phyloP scores from a whole-genome alignment of 2,797 vertebrate species.

The Tapera naevia region DNA sequence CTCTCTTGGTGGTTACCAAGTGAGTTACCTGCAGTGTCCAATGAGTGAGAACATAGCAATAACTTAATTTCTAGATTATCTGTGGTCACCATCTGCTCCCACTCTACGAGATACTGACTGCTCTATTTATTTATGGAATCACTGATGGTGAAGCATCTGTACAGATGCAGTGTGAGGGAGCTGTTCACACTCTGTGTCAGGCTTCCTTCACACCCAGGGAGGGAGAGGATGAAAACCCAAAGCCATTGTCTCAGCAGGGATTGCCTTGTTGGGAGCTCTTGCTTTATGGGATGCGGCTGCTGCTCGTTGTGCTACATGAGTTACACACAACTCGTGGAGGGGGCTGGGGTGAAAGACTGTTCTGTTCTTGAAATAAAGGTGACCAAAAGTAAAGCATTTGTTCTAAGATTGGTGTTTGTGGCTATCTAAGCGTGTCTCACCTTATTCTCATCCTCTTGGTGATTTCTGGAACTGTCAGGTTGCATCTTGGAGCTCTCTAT shows the following conservation, averaged over 20 bases:
- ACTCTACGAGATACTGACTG: background rate
- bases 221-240: background rate
- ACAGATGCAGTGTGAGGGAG: background rate
- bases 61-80: slow-evolving; percentile 7
- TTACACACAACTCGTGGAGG: background rate
- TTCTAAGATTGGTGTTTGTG: background rate
- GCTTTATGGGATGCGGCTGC: background rate
- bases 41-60: slow-evolving; percentile 18
- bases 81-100: background rate
- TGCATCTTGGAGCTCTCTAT: background rate
- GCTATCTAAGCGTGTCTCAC: background rate
- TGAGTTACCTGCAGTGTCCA: slow-evolving; percentile 17
- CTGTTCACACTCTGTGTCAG: background rate
- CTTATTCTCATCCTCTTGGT: background rate
- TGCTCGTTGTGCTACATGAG: background rate
- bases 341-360: background rate
- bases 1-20: background rate
- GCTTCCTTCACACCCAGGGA: background rate
- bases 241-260: background rate
- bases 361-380: slow-evolving; percentile 43
- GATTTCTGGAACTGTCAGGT: background rate
- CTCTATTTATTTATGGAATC: slow-evolving; percentile 1
- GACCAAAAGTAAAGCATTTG: background rate
- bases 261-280: background rate
- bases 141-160: background rate